Percentiles rank a stretch among this genome's conserved stretches.
Evolutionary conservation across 2,888 invertebrate genomes (phyloP).

Genomic region (Geotrupes spiniger): DNA sequence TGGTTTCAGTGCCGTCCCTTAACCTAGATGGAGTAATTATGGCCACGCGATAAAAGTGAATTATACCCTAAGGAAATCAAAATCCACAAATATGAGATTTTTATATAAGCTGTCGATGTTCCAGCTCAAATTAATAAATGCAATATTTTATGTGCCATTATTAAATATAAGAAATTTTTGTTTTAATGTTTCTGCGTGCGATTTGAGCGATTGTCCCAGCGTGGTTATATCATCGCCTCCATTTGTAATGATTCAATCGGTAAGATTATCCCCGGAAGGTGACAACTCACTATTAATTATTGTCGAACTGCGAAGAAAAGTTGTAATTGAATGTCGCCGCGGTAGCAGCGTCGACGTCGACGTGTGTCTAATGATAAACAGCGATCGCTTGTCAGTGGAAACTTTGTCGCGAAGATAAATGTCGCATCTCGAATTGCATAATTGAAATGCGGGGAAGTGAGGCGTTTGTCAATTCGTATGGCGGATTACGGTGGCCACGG

Average conservation of each 20-base stretch:
- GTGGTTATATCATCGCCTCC: conserved; percentile 8
- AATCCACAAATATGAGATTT: too few relatives aligned
- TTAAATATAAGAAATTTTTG: too few relatives aligned
- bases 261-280: conserved; percentile 25
- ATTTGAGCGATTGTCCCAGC: not conserved
- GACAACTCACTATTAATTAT: conserved; percentile 39
- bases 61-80: too few relatives aligned
- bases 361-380: conserved; percentile 35
- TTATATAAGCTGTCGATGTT: too few relatives aligned
- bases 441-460: too few relatives aligned
- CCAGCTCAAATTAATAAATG: too few relatives aligned
- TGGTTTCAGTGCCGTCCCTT: too few relatives aligned
- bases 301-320: conserved; percentile 33
- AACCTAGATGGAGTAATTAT: too few relatives aligned
- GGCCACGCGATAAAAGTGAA: too few relatives aligned
- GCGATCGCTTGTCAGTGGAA: conserved; percentile 32
- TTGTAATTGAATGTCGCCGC: conserved; percentile 37
- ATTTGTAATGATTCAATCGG: conserved; percentile 22
- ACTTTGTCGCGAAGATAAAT: conserved; percentile 36
- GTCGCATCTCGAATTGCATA: not conserved
- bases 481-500: too few relatives aligned
- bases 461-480: too few relatives aligned
- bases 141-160: too few relatives aligned
- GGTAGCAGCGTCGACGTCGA: conserved; percentile 24
- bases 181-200: conserved; percentile 1